Evolutionary conservation across 2,888 invertebrate species (phyloP), one percentile per base, ranked within the genome.

Genomic region (Drosophila siamana): DNA sequence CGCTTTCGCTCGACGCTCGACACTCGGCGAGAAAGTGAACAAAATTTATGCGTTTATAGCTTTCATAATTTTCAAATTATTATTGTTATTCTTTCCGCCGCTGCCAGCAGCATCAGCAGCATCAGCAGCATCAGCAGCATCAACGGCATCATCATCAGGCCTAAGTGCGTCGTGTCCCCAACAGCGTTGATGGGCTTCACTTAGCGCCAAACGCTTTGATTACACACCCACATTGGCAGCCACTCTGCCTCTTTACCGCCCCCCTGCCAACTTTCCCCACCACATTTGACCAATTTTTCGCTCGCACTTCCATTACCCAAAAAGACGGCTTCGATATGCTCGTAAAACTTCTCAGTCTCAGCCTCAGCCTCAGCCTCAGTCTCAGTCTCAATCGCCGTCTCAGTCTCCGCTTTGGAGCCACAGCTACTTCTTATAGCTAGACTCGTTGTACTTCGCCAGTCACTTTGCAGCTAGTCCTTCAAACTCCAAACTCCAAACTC

Each of bases 41-140:
- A 54, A 75, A 85, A 85, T 85, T 87, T 85, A 87, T 87, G 88
- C 78, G 74, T 82, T 87, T 85, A 87, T 87, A 73, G 86, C 88
- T 78, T 86, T 80, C 88, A 85, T 83, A 80, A 86, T 87, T 85
- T 85, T 83, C 68, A 78, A 85, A 85, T 87, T 86, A 87, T 85
- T 85, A 86, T 85, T 87, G 86, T 86, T 82, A 80, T 82, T 82
- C 57, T 74, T 87, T 74, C 76, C 80, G 77, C 56, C 60, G 36
- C 46, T 61, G 48, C 44, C 80, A 70, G 70, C 80, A 74, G 26
- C 4, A 77, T 67, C 28, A 28, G 7, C 28, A 78, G 65, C 43
- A 44, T 33, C 52, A 73, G 73, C 80, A 73, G 73, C 80, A 71
- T 78, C 72, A 81, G 69, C 26, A 26, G 5, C 26, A 74, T 64